Conservation (phyloP, 1,140 invertebrate species). For the Lethrus apterus region DNA sequence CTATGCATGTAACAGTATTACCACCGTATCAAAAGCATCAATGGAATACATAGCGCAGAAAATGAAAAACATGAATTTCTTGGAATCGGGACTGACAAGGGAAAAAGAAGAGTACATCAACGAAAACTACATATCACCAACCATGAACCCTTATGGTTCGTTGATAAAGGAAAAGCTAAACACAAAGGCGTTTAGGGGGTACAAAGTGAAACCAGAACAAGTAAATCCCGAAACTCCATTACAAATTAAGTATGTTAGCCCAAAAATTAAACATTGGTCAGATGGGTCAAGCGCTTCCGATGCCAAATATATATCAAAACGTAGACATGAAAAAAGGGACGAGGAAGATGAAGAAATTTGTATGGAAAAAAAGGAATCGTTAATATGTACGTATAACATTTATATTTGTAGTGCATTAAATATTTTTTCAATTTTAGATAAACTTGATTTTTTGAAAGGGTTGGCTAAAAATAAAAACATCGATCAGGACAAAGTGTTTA, state of each 20-base stretch:
- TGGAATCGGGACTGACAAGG: constrained; percentile 1
- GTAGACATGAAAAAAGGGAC: background rate
- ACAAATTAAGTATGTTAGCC: constrained; percentile 2
- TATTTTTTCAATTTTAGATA: constrained; percentile 11
- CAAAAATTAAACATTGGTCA: constrained; percentile 7
- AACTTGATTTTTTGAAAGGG: constrained; percentile 12
- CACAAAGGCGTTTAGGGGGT: background rate
- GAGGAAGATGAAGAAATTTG: background rate
- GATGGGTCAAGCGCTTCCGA: constrained; percentile 6
- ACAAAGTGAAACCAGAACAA: background rate
- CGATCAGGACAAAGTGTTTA: constrained; percentile 10
- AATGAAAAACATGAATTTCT: background rate
- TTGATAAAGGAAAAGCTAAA: constrained; percentile 8
- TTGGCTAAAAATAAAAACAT: constrained; percentile 8
- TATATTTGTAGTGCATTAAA: background rate
- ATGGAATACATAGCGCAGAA: constrained; percentile 6
- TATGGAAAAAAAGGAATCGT: constrained; percentile 4
- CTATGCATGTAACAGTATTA: constrained; percentile 3
- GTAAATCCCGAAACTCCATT: background rate
- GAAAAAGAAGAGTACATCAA: constrained; percentile 1
- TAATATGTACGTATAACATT: constrained; percentile 5
- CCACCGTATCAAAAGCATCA: constrained; percentile 6
- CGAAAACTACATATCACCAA: background rate
- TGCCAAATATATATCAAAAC: background rate
- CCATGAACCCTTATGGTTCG: no score